Percentiles rank a stretch among this genome's conserved stretches.
These are phyloP conservation scores for Calephelis perditalis DNA, from an alignment of 2,888 invertebrate species.

Conservation along the genomic window DNA sequence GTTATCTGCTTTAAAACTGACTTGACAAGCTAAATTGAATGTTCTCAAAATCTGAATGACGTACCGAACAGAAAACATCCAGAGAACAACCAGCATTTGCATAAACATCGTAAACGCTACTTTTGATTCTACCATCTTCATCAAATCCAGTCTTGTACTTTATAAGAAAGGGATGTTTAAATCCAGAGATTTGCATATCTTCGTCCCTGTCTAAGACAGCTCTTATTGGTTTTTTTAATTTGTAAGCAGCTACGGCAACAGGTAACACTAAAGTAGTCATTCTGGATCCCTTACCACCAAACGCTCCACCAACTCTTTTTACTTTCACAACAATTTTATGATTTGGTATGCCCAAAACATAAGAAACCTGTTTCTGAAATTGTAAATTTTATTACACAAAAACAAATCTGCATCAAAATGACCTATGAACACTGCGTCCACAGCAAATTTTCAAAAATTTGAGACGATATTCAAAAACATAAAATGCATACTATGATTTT, in stretches of 20 bases:
- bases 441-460: no score
- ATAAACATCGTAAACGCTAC: conserved; percentile 80
- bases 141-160: conserved; percentile 87
- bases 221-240: no score
- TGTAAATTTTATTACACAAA: no score
- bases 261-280: conserved; percentile 79
- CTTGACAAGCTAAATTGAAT: no score
- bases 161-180: conserved; percentile 87
- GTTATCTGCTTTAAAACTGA: no score
- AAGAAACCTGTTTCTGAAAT: conserved; percentile 79
- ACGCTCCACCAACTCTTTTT: conserved; percentile 91
- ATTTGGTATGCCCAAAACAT: conserved; percentile 80
- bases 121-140: conserved; percentile 82
- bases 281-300: conserved; percentile 92
- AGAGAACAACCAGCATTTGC: conserved; percentile 84
- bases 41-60: no score
- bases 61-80: conserved; percentile 84
- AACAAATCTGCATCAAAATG: no score
- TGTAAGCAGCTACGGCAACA: conserved; percentile 85
- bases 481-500: no score
- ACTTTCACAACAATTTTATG: conserved; percentile 83
- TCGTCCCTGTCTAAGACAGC: conserved; percentile 73
- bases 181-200: conserved; percentile 89
- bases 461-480: no score
- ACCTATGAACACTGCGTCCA: no score